These are phyloP conservation scores for Zaprionus kolodkinae DNA, from an alignment of 1,140 invertebrate genomes.

Conservation along the genomic window DNA sequence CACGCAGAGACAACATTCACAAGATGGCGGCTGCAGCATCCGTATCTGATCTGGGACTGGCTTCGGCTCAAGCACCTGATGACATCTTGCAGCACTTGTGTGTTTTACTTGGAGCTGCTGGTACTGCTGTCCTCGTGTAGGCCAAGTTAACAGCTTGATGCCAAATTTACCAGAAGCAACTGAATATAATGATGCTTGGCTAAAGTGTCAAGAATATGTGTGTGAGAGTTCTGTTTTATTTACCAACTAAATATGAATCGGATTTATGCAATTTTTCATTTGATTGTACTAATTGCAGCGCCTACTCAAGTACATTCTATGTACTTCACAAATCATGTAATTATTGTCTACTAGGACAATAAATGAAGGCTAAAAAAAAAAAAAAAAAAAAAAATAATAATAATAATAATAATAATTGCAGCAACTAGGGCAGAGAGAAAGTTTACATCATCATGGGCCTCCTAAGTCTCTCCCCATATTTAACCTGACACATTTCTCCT, in stretches of 20 bases:
- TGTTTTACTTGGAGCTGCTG: conserved; percentile 14
- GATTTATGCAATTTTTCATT: not conserved
- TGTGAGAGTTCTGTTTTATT: not conserved
- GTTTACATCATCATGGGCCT: too few species aligned
- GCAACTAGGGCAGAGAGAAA: too few species aligned
- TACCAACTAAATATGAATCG: not conserved
- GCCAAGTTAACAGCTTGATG: conserved; percentile 28
- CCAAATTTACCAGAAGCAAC: conserved; percentile 27
- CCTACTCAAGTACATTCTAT: too few species aligned
- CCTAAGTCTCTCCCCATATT: too few species aligned
- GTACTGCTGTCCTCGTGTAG: conserved; percentile 1
- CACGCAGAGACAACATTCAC: conserved; percentile 1
- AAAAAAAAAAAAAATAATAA: too few species aligned
- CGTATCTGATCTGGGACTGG: conserved; percentile 22
- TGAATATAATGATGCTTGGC: conserved; percentile 29
- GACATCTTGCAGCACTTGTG: conserved; percentile 26
- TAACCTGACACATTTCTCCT: not conserved
- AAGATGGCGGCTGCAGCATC: conserved; percentile 19
- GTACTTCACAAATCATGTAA: too few species aligned
- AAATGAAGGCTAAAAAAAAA: too few species aligned
- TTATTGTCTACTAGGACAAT: too few species aligned
- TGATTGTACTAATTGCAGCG: not conserved
- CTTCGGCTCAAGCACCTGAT: conserved; percentile 17
- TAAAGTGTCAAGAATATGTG: not conserved
- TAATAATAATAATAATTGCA: too few species aligned